Conservation (phyloP, 2,113 vertebrate species). For the Pituophis catenifer region DNA sequence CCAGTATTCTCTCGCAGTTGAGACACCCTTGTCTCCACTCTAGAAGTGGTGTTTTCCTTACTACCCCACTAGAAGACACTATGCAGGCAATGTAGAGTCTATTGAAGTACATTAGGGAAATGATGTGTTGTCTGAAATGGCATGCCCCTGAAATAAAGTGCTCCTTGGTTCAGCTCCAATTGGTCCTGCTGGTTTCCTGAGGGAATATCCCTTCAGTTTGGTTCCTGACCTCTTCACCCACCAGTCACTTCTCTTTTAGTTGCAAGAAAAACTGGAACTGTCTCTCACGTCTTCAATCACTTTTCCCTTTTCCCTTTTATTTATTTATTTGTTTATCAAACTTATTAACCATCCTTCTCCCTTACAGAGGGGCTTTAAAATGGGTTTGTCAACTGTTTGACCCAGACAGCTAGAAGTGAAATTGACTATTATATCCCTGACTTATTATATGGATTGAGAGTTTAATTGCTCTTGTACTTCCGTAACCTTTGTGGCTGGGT, state of each 20-base stretch:
- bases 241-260: background rate
- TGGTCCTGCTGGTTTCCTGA: background rate
- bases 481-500: background rate
- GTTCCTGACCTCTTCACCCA: background rate
- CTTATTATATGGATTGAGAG: background rate
- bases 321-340: background rate
- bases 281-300: background rate
- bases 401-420: background rate
- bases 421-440: background rate
- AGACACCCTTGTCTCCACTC: background rate
- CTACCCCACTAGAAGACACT: background rate
- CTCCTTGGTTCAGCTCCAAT: background rate
- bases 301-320: background rate
- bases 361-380: background rate
- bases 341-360: background rate
- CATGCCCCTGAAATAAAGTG: background rate
- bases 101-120: background rate
- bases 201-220: background rate
- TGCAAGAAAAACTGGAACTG: background rate
- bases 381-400: background rate
- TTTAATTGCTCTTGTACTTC: background rate
- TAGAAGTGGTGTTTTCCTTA: background rate
- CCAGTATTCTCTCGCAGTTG: background rate
- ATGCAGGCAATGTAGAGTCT: background rate
- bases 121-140: background rate